Conservation (phyloP, 2,113 vertebrate species). For the Boleophthalmus pectinirostris region DNA sequence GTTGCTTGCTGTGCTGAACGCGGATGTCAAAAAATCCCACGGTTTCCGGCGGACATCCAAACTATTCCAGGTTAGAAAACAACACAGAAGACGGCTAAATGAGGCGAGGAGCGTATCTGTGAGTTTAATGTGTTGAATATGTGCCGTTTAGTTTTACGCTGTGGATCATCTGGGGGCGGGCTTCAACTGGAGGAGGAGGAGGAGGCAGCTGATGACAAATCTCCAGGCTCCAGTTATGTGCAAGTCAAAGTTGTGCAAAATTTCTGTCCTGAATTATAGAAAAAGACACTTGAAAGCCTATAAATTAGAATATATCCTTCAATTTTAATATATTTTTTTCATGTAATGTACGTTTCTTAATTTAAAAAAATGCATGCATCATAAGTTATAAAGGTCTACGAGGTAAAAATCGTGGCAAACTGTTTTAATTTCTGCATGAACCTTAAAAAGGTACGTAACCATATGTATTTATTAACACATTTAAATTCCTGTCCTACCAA, state of each 20-base stretch:
- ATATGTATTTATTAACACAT: not conserved
- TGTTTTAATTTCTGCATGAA: not conserved
- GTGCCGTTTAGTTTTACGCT: conserved; percentile 20
- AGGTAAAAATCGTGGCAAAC: not conserved
- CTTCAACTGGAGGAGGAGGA: conserved; percentile 59
- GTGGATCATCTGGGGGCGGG: conserved; percentile 63
- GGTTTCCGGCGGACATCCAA: conserved; percentile 16
- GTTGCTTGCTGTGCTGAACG: conserved; percentile 30
- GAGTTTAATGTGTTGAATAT: conserved; percentile 55
- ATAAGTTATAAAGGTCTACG: not conserved
- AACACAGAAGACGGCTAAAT: not conserved
- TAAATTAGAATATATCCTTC: not conserved
- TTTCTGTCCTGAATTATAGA: not conserved
- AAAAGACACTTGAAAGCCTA: not conserved
- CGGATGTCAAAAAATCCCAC: conserved; percentile 22
- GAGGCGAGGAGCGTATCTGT: conserved; percentile 10
- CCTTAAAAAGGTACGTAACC: not conserved
- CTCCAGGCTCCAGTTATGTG: not conserved
- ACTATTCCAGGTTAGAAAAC: not conserved
- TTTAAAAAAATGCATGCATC: not conserved
- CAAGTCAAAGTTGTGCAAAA: not conserved
- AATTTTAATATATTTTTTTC: too few relatives aligned
- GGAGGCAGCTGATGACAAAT: not conserved
- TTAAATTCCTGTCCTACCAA: not conserved
- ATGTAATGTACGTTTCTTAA: too few relatives aligned